Base-by-base conservation (phyloP, 2,888 invertebrate genomes). In the Hermodice carunculata region DNA sequence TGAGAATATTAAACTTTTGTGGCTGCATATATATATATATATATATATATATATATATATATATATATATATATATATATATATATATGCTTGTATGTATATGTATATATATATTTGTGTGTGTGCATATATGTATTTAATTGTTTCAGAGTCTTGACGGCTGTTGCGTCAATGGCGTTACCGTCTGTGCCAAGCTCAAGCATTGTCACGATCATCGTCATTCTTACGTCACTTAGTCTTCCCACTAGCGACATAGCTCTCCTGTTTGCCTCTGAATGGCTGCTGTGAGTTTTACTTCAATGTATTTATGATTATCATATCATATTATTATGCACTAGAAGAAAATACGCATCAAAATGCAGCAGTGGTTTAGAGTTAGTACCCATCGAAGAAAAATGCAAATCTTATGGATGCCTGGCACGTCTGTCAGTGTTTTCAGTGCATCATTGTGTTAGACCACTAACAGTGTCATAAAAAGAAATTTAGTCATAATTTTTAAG, bases 131-230 rank as follows among this genome's bases (percentile, higher is more conserved):
- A 19, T 8, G 22, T 11, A 6, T 11, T 53, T 42, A 31, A 31
- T 54, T 29, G 4, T 67, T 54, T 17, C 73, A 81, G 81, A 53
- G 54, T 76, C 8, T 60, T 82, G 57, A 80, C 79, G 0, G 67
- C 78, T 0, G 71, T 80, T 0, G 71, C 78, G 4, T 67, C 76
- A 6, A 70, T 78, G 73, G 80, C 81, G 5, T 70, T 81, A 22
- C 82, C 81, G 6, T 78, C 79, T 4, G 74, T 81, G 1, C 82
- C 82, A 0, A 81, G 79, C 58, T 73, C 82, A 1, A 80, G 80
- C 62, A 78, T 82, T n/a, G 78, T 82, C 17, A 78, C 80, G 0
- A 61, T 80, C 2, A 67, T 81, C 29, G 79, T 81, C 70, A 73
- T 82, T 5, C 61, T 81, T 48, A 74, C 79, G 0, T 78, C 81